Base-by-base conservation (phyloP, 2,888 invertebrate species). In the Brenthis ino region DNA sequence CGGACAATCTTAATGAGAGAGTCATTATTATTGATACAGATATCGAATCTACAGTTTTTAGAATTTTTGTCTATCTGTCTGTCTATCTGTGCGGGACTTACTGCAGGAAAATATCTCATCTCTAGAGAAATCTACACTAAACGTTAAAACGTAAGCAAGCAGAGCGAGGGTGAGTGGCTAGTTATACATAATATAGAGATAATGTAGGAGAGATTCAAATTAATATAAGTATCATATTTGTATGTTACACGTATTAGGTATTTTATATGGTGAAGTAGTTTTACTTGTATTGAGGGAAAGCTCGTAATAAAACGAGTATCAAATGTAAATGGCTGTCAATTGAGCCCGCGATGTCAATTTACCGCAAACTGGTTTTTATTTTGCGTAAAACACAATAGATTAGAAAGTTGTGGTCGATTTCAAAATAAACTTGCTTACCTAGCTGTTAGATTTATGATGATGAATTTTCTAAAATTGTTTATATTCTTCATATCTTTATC, bases 341-440 rank as follows among this genome's bases (percentile, higher is more conserved):
- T 63, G 63, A 51, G 63, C 53, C 54, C 13, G 56, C 68, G 53
- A 48, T 68, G 70, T 67, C 57, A 67, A 57, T 70, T 67, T 67
- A 67, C 61, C 57, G 67, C 61, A 50, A 65, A 67, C 64, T 24
- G 63, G 63, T 67, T 70, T 72, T 69, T 69, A 61, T 66, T 69
- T 69, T 66, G 65, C 65, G 64, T 68, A 61, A 69, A 72, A 71
- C 65, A 74, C 72, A 75, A 75, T 70, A 69, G 71, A 72, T 67
- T 71, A 70, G 75, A 74, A 75, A 75, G 74, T 69, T 55, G 64
- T 50, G 56, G 55, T 61, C 58, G 61, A 67, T 65, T 56, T 63
- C 37, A 68, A 65, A 63, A 71, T 68, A 65, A 60, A 68, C 50
- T 43, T 43, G 37, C 37, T 43, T 8, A 43, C 37, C 37, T 43